Evolutionary conservation across 1,140 invertebrate genomes (phyloP), one percentile per base, ranked within the genome.

Genomic region (Pygmarrhopalites habei): DNA sequence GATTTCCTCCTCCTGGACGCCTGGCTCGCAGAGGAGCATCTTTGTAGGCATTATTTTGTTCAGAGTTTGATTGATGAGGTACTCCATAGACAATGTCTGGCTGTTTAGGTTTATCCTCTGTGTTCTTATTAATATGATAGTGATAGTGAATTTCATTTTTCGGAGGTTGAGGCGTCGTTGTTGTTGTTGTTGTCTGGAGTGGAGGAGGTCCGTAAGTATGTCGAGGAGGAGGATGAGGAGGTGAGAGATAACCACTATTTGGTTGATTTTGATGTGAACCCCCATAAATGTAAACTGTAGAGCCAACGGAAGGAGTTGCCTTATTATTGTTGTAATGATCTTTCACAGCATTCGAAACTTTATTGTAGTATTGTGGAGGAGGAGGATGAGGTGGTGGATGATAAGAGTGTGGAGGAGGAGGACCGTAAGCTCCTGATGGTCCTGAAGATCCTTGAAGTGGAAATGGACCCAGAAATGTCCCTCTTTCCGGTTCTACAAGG

Each of bases 111-210:
- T 15, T 32, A 12, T 55, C 51, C 17, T 29, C 26, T 7, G 4
- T 28, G 29, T 55, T 55, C 5, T 55, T 55, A 7, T 7, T 55
- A 21, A 55, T 55, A 32, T 55, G 29, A 23, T 55, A 55, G 26
- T 55, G 51, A 32, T 55, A 55, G 21, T 55, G 51, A 32, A 28
- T 7, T 55, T 55, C 51, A 32, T 28, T 28, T 32, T 21, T 49
- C 7, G 46, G 46, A 15, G n/a, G n/a, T n/a, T n/a, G n/a, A n/a
- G n/a, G n/a, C n/a, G n/a, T n/a, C n/a, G n/a, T n/a, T n/a, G n/a
- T n/a, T n/a, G n/a, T n/a, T n/a, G n/a, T n/a, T n/a, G n/a, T n/a
- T n/a, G n/a, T n/a, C n/a, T n/a, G n/a, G n/a, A n/a, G n/a, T n/a
- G n/a, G n/a, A n/a, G n/a, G n/a, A n/a, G n/a, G n/a, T n/a, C n/a